These are phyloP conservation scores for Ibycter americanus DNA, from an alignment of 2,797 vertebrate genomes.

Conservation along the genomic window DNA sequence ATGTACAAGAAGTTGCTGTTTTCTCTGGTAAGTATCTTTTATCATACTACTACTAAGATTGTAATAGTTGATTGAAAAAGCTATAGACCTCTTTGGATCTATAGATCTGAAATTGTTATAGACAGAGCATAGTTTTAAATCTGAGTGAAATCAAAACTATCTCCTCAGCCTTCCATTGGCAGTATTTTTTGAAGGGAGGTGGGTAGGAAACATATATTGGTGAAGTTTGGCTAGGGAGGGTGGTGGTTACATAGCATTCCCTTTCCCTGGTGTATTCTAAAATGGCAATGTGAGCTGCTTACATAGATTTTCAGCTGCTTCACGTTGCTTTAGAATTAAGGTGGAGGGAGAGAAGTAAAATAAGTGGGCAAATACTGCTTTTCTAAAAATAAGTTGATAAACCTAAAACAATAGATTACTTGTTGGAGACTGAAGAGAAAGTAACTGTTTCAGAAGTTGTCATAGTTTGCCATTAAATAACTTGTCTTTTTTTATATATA, in stretches of 20 bases:
- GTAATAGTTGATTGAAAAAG: not conserved
- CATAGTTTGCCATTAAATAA: not conserved
- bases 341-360: not conserved
- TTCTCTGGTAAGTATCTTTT: constrained; percentile 14
- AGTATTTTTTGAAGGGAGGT: not conserved
- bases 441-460: not conserved
- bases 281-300: not conserved
- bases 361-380: not conserved
- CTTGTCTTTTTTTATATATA: not conserved
- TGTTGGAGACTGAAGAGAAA: not conserved
- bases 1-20: not conserved
- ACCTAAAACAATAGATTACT: not conserved
- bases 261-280: not conserved
- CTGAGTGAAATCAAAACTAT: not conserved
- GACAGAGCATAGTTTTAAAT: not conserved
- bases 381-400: not conserved
- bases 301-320: not conserved
- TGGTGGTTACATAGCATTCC: not conserved
- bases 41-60: not conserved
- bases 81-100: not conserved
- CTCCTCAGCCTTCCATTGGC: not conserved
- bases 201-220: not conserved
- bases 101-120: not conserved
- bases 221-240: not conserved
- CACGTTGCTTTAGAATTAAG: not conserved